Percentiles rank a stretch among this genome's conserved stretches.
Evolutionary conservation across 2,113 vertebrate genomes (phyloP).

Genomic region (Melanerpes aurifrons): DNA sequence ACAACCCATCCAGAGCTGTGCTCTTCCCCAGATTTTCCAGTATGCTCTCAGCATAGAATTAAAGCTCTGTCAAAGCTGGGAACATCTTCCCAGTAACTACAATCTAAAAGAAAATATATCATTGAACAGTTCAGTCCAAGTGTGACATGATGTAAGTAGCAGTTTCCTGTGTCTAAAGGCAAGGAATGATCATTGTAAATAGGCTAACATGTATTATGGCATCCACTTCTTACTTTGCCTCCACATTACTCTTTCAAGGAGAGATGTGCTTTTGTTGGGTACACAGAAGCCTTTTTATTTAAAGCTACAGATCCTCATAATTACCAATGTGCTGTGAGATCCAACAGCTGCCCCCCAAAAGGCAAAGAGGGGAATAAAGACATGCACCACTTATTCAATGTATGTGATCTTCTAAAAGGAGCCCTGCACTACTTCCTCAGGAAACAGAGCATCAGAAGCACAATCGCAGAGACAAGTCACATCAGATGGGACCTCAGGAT

Average conservation of each 20-base stretch:
- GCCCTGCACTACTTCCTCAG: neutral
- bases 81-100: neutral
- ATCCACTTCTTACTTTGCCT: neutral
- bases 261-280: neutral
- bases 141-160: neutral
- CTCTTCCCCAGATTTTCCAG: neutral
- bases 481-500: neutral
- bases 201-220: neutral
- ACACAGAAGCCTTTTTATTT: neutral
- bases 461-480: neutral
- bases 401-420: neutral
- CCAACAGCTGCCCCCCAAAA: neutral
- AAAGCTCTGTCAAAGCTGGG: neutral
- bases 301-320: neutral
- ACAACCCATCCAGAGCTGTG: neutral
- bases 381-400: neutral
- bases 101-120: neutral
- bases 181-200: neutral
- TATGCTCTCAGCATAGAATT: neutral
- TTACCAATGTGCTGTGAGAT: neutral
- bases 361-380: neutral
- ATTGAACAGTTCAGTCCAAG: neutral
- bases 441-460: neutral
- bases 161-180: neutral
- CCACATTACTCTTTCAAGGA: neutral